Evolutionary conservation across 2,113 vertebrate genomes (phyloP).

Genomic region (Pleuronectes platessa): DNA sequence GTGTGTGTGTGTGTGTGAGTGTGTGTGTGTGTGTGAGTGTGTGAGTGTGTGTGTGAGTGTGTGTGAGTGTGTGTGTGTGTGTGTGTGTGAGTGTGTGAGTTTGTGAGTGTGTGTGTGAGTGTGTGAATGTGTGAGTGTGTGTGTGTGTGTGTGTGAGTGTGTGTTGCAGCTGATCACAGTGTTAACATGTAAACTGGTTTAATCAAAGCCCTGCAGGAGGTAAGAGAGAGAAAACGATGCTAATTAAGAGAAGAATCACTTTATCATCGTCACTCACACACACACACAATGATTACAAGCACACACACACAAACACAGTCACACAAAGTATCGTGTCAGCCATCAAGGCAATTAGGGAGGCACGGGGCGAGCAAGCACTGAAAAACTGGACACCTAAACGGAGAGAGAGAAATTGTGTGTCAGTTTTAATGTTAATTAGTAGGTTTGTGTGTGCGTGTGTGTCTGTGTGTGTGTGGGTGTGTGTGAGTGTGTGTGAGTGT

Average conservation of each 20-base stretch:
- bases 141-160: neutral
- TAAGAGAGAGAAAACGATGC: slow-evolving; percentile 46
- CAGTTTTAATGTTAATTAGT: slow-evolving; percentile 53
- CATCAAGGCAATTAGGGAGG: slow-evolving; percentile 43
- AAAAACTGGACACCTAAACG: slow-evolving; percentile 47
- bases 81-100: neutral
- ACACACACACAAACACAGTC: slow-evolving; percentile 16
- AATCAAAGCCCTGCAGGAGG: slow-evolving; percentile 63
- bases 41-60: neutral
- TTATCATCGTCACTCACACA: slow-evolving; percentile 13
- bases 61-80: neutral
- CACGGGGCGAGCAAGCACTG: slow-evolving; percentile 35
- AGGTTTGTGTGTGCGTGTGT: slow-evolving; percentile 51
- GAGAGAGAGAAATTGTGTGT: slow-evolving; percentile 47
- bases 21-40: neutral
- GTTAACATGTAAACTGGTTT: slow-evolving; percentile 61
- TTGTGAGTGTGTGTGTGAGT: neutral
- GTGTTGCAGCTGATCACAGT: slow-evolving; percentile 31
- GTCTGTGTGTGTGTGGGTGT: slow-evolving; percentile 47
- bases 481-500: slow-evolving; percentile 44
- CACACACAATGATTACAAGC: neutral
- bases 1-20: neutral
- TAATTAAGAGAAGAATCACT: slow-evolving; percentile 62
- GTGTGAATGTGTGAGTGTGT: neutral
- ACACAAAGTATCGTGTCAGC: slow-evolving; percentile 44